These are phyloP conservation scores for Gonocerus acuteangulatus DNA, from an alignment of 2,888 invertebrate species.

Conservation along the genomic window DNA sequence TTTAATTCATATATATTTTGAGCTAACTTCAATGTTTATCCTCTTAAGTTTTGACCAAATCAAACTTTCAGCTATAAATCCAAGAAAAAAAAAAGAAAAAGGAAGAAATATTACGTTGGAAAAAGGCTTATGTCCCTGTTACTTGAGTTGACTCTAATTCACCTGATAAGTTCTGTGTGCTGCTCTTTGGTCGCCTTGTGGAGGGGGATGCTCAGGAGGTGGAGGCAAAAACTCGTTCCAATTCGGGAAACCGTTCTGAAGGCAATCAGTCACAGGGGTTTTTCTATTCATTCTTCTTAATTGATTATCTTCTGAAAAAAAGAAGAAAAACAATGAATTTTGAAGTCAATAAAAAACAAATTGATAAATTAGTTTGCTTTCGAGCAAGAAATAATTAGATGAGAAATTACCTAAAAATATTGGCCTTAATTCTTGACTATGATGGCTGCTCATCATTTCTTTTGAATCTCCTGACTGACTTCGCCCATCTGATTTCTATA, in stretches of 20 bases:
- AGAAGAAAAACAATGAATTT: no score
- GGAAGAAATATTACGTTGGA: no score
- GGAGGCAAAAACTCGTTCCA: constrained; percentile 40
- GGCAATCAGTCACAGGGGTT: constrained; percentile 29
- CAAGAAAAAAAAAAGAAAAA: no score
- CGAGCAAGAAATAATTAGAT: no score
- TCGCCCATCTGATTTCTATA: constrained; percentile 31
- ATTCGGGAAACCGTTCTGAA: constrained; percentile 36
- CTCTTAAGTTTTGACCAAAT: no score
- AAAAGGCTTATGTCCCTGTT: no score
- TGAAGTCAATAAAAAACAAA: no score
- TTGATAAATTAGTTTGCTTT: no score
- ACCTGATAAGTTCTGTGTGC: constrained; percentile 29
- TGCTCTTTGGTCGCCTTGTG: constrained; percentile 25
- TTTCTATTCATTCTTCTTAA: constrained; percentile 29
- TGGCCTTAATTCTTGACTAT: constrained; percentile 31
- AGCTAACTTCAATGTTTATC: no score
- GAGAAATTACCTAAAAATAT: constrained; percentile 33
- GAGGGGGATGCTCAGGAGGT: constrained; percentile 39
- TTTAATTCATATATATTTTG: no score
- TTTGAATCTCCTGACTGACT: constrained; percentile 29
- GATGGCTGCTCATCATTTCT: constrained; percentile 24
- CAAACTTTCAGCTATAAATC: no score
- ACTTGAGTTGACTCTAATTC: no score
- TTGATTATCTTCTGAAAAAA: constrained; percentile 27